Percentiles rank a stretch among this genome's conserved stretches.
phyloP scores from a whole-genome alignment of 2,888 invertebrate species.

The Standfussiana lucernea region DNA sequence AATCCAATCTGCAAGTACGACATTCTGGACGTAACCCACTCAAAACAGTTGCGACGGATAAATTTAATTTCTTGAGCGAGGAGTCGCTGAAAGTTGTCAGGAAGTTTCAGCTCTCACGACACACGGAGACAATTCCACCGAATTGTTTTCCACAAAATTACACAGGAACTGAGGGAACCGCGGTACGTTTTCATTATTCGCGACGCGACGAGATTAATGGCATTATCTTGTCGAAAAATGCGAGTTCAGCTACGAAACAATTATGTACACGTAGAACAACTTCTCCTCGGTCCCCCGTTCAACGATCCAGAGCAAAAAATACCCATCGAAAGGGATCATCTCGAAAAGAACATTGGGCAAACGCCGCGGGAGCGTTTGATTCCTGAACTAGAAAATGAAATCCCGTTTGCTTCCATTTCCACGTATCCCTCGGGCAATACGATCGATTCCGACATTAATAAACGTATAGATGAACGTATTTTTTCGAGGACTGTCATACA shows the following conservation, averaged over 20 bases:
- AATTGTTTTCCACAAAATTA: slow-evolving; percentile 80
- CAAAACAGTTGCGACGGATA: slow-evolving; percentile 66
- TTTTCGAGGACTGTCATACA: slow-evolving; percentile 80
- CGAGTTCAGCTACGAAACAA: slow-evolving; percentile 81
- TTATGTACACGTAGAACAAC: slow-evolving; percentile 75
- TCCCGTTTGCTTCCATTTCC: slow-evolving; percentile 80
- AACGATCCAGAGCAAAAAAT: slow-evolving; percentile 80
- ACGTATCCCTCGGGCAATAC: slow-evolving; percentile 74
- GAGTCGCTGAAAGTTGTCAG: slow-evolving; percentile 70
- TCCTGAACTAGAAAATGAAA: slow-evolving; percentile 89
- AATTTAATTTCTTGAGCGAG: slow-evolving; percentile 78
- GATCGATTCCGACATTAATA: slow-evolving; percentile 87
- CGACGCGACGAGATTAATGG: slow-evolving; percentile 82
- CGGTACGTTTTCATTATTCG: slow-evolving; percentile 85
- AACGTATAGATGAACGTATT: slow-evolving; percentile 83
- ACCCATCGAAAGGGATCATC: slow-evolving; percentile 78
- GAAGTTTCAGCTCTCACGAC: slow-evolving; percentile 70
- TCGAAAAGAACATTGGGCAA: slow-evolving; percentile 76
- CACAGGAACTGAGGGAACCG: slow-evolving; percentile 70
- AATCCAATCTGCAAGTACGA: slow-evolving; percentile 79
- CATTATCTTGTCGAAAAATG: slow-evolving; percentile 86
- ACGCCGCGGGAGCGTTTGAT: slow-evolving; percentile 84
- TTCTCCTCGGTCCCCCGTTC: slow-evolving; percentile 69
- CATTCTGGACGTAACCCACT: slow-evolving; percentile 71
- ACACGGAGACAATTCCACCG: slow-evolving; percentile 74